Conservation (phyloP, 2,888 invertebrate species). For the Ametastegia equiseti region DNA sequence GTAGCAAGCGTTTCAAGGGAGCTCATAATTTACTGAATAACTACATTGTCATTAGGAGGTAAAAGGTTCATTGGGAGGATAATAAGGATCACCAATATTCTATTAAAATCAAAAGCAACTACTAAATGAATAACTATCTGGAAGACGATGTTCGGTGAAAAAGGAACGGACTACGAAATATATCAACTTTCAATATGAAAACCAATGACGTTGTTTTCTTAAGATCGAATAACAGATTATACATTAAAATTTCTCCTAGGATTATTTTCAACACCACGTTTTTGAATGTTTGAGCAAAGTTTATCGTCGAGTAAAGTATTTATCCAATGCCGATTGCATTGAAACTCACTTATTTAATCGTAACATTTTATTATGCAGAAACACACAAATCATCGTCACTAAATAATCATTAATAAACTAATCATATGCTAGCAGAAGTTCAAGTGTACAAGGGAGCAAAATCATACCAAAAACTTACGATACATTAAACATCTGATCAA, state of each 20-base stretch:
- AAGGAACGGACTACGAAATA: neutral
- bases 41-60: neutral
- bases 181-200: neutral
- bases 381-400: neutral
- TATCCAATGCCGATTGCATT: neutral
- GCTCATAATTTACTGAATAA: neutral
- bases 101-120: neutral
- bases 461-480: constrained; percentile 18
- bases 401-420: too few relatives aligned
- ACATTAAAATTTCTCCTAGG: neutral
- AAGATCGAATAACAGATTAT: neutral
- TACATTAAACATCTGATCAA: constrained; percentile 18
- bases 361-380: neutral
- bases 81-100: neutral
- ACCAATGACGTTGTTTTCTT: too few relatives aligned
- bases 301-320: neutral
- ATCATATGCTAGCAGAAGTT: neutral
- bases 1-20: neutral
- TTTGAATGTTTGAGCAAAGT: neutral
- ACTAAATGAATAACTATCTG: neutral
- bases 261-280: neutral
- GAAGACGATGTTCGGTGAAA: neutral
- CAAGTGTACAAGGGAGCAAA: neutral
- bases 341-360: neutral
- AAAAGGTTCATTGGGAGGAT: neutral